Conservation (phyloP, 2,113 vertebrate genomes). For the crab-eating macaque (Macaca fascicularis) region T2T-MFA8v1.1 NC_088375.1:228816501-228817000, state of each 20-base stretch:
- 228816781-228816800: not conserved
- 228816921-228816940: not conserved
- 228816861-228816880: not conserved
- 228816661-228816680: not conserved
- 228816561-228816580: not conserved
- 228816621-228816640: not conserved
- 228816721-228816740: not conserved
- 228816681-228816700: not conserved
- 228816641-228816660: not conserved
- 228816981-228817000: rapidly evolving
- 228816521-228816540: not conserved
- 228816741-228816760: not conserved
- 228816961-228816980: not conserved
- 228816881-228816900: not conserved
- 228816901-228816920: rapidly evolving
- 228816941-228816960: not conserved
- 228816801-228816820: not conserved
- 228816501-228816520: not conserved
- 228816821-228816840: not conserved
- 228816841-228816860: not conserved
- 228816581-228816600: not conserved
- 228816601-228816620: not conserved
- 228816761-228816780: not conserved
- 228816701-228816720: not conserved
- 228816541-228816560: not conserved